A percentile compares a stretch with the other conserved stretches of the same genome.
Conservation (phyloP, 2,797 vertebrate genomes). For the Manis crassicaudata region DNA sequence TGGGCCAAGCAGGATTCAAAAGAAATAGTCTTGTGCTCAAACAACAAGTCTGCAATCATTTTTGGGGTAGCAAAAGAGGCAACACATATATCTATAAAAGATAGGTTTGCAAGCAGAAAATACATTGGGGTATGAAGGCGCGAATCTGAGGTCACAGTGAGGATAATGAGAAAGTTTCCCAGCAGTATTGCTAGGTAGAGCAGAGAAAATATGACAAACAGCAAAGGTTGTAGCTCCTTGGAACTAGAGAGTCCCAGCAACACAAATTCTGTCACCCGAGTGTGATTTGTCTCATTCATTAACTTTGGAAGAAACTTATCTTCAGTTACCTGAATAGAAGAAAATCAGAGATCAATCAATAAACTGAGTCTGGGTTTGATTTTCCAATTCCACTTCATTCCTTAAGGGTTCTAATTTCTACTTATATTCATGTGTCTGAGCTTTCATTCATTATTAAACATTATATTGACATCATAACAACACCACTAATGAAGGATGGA, state of each 20-base stretch:
- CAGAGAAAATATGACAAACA: constrained; percentile 68
- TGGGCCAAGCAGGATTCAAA: constrained; percentile 67
- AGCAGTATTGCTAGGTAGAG: constrained; percentile 68
- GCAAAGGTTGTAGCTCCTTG: constrained; percentile 61
- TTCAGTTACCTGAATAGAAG: constrained; percentile 26
- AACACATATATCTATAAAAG: constrained; percentile 71
- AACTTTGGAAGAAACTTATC: constrained; percentile 27
- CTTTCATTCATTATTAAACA: background rate
- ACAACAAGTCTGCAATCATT: constrained; percentile 58
- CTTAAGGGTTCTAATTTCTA: background rate
- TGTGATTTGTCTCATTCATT: constrained; percentile 72
- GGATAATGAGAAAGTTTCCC: constrained; percentile 75
- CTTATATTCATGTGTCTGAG: background rate
- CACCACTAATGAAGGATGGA: background rate
- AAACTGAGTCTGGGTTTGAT: background rate
- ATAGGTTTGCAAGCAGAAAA: constrained; percentile 76
- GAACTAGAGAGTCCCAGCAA: constrained; percentile 71
- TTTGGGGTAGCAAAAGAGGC: constrained; percentile 74
- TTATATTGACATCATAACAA: background rate
- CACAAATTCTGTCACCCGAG: constrained; percentile 69
- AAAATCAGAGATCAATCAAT: background rate
- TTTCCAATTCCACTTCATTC: background rate
- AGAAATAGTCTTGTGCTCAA: constrained; percentile 61
- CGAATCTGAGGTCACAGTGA: constrained; percentile 60
- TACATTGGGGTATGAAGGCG: constrained; percentile 72